These are phyloP conservation scores for Phoxinus phoxinus DNA, from an alignment of 2,113 vertebrate genomes.

Conservation along the genomic window DNA sequence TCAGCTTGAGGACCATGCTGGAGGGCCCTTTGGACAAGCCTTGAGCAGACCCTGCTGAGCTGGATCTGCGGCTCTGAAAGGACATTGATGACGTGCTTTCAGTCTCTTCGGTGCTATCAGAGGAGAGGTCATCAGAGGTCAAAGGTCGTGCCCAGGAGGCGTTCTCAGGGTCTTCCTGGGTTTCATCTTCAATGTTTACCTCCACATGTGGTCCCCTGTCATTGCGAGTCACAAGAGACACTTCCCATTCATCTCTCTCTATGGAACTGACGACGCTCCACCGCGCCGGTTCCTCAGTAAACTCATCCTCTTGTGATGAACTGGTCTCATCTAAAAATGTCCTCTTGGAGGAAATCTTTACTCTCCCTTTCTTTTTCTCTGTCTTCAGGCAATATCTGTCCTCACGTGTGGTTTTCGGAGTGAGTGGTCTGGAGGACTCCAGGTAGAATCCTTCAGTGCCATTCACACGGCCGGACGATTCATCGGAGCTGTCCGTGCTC, in stretches of 20 bases:
- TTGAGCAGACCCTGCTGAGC: conserved; percentile 4
- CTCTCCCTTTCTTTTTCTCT: conserved; percentile 63
- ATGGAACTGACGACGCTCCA: conserved; percentile 43
- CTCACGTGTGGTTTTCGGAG: conserved; percentile 19
- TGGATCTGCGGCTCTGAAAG: conserved; percentile 8
- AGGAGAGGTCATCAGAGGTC: conserved; percentile 64
- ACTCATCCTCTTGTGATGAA: conserved; percentile 61
- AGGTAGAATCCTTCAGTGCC: conserved; percentile 42
- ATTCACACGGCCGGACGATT: conserved; percentile 28
- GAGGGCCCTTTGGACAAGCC: conserved; percentile 57
- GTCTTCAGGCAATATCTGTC: conserved; percentile 40
- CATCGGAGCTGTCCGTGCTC: conserved; percentile 53
- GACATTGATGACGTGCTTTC: conserved; percentile 44
- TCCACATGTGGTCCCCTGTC: conserved; percentile 25
- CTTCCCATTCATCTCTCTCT: conserved; percentile 17
- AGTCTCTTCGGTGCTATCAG: conserved; percentile 50
- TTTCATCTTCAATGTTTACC: conserved; percentile 50
- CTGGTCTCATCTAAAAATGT: conserved; percentile 63
- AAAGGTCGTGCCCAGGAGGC: conserved; percentile 73
- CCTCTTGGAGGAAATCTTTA: conserved; percentile 65
- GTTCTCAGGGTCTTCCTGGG: conserved; percentile 48
- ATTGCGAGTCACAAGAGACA: neutral
- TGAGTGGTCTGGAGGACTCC: conserved; percentile 29
- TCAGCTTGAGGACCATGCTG: conserved; percentile 74
- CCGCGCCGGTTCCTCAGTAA: conserved; percentile 29